A percentile compares a stretch with the other conserved stretches of the same genome.
These are phyloP conservation scores for Philereme transversata DNA, from an alignment of 2,888 invertebrate species.

Conservation along the genomic window DNA sequence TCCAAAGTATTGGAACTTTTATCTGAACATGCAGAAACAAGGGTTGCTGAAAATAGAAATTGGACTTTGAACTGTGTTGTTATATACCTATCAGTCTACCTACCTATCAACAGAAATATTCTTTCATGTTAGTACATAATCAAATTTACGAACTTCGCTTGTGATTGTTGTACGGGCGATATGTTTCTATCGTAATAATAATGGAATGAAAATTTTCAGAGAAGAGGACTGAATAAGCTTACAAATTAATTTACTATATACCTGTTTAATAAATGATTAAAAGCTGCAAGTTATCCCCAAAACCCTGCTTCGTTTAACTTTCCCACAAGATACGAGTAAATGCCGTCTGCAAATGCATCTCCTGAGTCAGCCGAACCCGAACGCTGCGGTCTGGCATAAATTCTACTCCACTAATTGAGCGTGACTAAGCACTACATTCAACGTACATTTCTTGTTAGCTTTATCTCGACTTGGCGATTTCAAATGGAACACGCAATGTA, in stretches of 20 bases:
- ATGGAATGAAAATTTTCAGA: no score
- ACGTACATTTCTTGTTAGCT: constrained; percentile 32
- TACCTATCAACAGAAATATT: neutral
- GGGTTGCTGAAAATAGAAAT: constrained; percentile 1
- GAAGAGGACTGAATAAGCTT: no score
- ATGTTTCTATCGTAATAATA: no score
- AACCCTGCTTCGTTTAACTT: constrained; percentile 6
- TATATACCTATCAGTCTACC: neutral
- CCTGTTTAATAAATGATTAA: no score
- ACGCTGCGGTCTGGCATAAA: constrained; percentile 33
- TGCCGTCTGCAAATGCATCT: constrained; percentile 34
- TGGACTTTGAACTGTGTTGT: neutral
- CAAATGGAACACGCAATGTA: constrained; percentile 33
- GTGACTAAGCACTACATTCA: constrained; percentile 27
- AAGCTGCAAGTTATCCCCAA: neutral
- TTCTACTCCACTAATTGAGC: constrained; percentile 28
- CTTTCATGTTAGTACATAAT: no score
- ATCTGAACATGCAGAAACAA: constrained; percentile 9
- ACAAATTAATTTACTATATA: no score
- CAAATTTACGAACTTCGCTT: no score
- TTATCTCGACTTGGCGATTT: constrained; percentile 4
- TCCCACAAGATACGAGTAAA: constrained; percentile 27
- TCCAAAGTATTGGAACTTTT: constrained; percentile 32
- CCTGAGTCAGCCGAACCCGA: constrained; percentile 26
- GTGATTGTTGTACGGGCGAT: no score